phyloP scores from a whole-genome alignment of 2,797 vertebrate species.

The Pseudochirops cupreus region DNA sequence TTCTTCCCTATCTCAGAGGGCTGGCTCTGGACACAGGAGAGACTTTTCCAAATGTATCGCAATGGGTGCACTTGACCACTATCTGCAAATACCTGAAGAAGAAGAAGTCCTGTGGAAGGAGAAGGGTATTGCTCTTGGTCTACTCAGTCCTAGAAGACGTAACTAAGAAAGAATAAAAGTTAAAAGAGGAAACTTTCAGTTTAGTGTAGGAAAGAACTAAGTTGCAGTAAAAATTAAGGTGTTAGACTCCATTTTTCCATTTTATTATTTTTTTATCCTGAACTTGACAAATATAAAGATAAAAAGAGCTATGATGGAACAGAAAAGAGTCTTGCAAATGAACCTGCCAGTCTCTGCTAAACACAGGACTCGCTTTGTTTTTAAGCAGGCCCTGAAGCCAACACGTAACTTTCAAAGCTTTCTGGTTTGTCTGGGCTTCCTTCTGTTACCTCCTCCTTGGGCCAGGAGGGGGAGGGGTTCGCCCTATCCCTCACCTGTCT shows the following conservation, averaged over 20 bases:
- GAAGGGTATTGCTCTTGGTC: background rate
- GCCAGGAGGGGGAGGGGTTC: accelerated
- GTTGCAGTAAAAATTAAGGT: background rate
- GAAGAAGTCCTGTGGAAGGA: background rate
- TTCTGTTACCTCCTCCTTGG: background rate
- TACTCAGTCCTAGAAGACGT: background rate
- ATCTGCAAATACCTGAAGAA: background rate
- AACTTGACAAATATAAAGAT: background rate
- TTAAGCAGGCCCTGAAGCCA: background rate
- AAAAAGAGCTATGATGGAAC: background rate
- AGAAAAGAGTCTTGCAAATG: background rate
- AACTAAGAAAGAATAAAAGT: background rate
- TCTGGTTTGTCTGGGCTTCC: background rate
- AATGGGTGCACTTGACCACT: background rate
- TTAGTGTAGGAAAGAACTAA: background rate
- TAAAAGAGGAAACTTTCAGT: background rate
- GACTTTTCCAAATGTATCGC: background rate
- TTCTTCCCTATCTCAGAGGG: background rate
- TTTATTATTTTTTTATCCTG: background rate
- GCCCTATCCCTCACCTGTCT: background rate
- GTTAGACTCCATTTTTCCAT: background rate
- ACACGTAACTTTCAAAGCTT: background rate
- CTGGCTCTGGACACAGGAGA: background rate
- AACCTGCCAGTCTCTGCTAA: background rate
- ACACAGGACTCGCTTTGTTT: background rate